phyloP scores from a whole-genome alignment of 1,140 invertebrate genomes.

The Zaprionus vittiger region DNA sequence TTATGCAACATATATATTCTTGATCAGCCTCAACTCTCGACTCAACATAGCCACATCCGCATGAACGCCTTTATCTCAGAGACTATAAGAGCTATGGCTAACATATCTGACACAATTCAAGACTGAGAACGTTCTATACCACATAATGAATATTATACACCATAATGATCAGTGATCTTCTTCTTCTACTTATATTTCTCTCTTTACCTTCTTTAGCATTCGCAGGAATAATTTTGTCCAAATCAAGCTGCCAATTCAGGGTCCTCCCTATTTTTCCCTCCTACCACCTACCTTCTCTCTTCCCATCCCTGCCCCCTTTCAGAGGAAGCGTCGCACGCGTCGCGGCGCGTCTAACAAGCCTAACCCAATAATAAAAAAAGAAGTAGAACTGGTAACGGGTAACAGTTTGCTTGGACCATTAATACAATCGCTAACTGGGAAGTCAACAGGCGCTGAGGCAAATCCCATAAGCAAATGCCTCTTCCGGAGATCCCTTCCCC shows the following conservation, averaged over 20 bases:
- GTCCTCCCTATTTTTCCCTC: neutral
- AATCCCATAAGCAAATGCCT: conserved; percentile 68
- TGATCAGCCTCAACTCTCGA: too few relatives aligned
- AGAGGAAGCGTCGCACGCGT: too few relatives aligned
- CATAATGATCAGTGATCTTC: too few relatives aligned
- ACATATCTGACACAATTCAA: too few relatives aligned
- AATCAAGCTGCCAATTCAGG: neutral
- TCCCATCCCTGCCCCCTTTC: too few relatives aligned
- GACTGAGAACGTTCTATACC: too few relatives aligned
- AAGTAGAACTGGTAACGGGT: neutral
- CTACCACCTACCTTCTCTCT: too few relatives aligned
- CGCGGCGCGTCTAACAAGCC: neutral
- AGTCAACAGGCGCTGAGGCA: conserved; percentile 69
- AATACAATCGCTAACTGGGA: conserved; percentile 75
- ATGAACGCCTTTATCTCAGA: too few relatives aligned
- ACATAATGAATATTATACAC: too few relatives aligned
- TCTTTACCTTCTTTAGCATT: neutral
- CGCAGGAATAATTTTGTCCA: neutral
- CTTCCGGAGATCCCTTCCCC: conserved; percentile 8
- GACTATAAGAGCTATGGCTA: too few relatives aligned
- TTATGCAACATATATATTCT: too few relatives aligned
- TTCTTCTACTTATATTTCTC: neutral
- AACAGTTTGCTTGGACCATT: conserved; percentile 44
- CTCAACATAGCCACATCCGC: too few relatives aligned
- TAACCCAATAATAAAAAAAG: neutral